Base-by-base conservation (phyloP, 2,113 vertebrate genomes). In the Notothenia rossii region DNA sequence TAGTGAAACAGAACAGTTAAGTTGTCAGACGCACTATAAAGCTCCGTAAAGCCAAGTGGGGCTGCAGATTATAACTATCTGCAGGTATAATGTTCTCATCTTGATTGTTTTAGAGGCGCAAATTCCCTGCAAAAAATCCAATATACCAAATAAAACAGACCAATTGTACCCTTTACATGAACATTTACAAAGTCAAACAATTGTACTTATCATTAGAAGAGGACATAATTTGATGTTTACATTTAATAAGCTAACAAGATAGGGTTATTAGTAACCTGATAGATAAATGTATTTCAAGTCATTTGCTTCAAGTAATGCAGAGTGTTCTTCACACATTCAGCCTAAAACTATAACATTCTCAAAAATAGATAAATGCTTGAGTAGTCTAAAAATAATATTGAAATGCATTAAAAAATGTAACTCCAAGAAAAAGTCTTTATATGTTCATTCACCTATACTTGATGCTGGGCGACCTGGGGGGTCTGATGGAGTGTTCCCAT, bases 401-500 rank as follows among this genome's bases (percentile, higher is more conserved):
- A 66, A 65, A 83, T 62, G 2, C 54, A 73, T 82, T 73, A 69
- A 0, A 81, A 83, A 81, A 76, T 12, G 2, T 9, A 20, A 65
- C 20, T 5, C 68, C 11, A 48, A 53, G 13, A 77, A 25, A 45
- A 43, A 61, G 12, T n/a, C 50, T 17, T 33, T 7, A 14, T 14
- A 33, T 22, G n/a, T 10, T n/a, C 62, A 11, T 62, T 75, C 29
- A 17, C 17, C 18, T 65, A 43, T 11, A 1, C 56, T 56, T 20
- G n/a, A 61, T 60, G 33, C 59, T 25, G 53, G 20, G 25, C 43
- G 67, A 53, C 2, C 7, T 25, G 20, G 59, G 17, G 17, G 22
- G 53, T 65, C 18, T 63, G 61, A 22, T 4, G 40, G 43, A 50
- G 48, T 46, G 13, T 70, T 68, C 67, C 89, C 85, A 83, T 90